Conservation (phyloP, 2,797 vertebrate species). For the Ataeniobius toweri region DNA sequence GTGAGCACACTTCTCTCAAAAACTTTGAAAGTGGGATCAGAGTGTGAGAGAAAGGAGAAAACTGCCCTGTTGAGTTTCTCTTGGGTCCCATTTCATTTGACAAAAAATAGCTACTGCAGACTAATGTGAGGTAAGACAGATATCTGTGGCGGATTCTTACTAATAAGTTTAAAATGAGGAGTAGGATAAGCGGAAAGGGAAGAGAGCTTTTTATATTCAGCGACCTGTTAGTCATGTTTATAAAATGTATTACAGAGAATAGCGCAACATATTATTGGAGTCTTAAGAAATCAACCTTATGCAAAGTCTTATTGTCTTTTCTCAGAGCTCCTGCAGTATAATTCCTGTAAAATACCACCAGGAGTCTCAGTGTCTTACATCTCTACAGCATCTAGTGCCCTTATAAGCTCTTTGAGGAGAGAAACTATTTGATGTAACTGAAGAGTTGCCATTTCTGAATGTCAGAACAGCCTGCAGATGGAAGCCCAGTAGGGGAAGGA, state of each 20-base stretch:
- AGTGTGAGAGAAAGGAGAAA: constrained; percentile 34
- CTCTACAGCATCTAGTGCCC: neutral
- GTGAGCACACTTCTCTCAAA: constrained; percentile 46
- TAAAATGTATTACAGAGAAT: constrained; percentile 2
- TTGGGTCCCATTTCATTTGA: constrained; percentile 63
- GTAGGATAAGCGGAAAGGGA: constrained; percentile 37
- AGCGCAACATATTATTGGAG: neutral
- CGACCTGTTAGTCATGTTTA: constrained; percentile 1
- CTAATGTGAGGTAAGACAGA: constrained; percentile 43
- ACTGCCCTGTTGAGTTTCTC: constrained; percentile 62
- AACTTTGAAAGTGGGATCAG: constrained; percentile 38
- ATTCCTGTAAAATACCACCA: constrained; percentile 39
- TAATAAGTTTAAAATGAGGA: constrained; percentile 43
- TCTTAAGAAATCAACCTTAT: neutral
- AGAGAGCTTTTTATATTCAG: constrained; percentile 11
- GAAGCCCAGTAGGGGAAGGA: constrained; percentile 59
- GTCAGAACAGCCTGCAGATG: constrained; percentile 76
- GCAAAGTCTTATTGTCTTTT: neutral
- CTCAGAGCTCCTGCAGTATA: constrained; percentile 11
- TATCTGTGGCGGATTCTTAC: constrained; percentile 33
- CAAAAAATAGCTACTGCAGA: constrained; percentile 61
- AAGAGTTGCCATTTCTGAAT: constrained; percentile 64
- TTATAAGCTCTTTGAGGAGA: constrained; percentile 25
- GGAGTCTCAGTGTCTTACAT: constrained; percentile 21
- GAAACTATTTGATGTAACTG: constrained; percentile 73